Conservation (phyloP, 1,140 invertebrate genomes). For the Whitmania pigra region DNA sequence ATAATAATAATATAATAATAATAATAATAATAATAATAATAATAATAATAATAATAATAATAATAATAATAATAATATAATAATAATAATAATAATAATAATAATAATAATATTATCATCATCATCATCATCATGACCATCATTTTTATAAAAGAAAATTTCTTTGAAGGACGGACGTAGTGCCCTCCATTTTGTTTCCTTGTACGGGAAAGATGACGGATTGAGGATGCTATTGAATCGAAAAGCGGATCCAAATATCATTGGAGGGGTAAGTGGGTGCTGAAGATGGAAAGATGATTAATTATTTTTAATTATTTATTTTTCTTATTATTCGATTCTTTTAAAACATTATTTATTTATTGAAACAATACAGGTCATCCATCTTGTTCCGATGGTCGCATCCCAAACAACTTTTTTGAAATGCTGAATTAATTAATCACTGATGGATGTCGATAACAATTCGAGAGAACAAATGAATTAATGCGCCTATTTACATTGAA, state of each 20-base stretch:
- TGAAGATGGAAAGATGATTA: not conserved
- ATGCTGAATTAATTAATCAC: not conserved
- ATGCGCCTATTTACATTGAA: not conserved
- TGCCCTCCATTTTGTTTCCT: slow-evolving; percentile 77
- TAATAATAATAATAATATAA: not conserved
- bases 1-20: too few species aligned
- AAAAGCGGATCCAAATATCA: slow-evolving; percentile 75
- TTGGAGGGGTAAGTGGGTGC: slow-evolving; percentile 68
- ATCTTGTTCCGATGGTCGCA: too few species aligned
- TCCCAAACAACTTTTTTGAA: too few species aligned
- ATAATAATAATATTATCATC: not conserved
- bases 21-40: too few species aligned
- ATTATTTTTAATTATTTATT: too few species aligned
- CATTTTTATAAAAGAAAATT: not conserved
- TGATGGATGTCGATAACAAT: too few species aligned
- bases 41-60: not conserved
- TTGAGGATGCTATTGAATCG: slow-evolving; percentile 75
- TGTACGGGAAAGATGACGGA: slow-evolving; percentile 85
- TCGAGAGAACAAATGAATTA: not conserved
- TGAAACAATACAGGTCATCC: too few species aligned
- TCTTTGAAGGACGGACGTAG: slow-evolving; percentile 80
- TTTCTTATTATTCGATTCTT: too few species aligned
- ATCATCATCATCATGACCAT: not conserved
- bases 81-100: not conserved
- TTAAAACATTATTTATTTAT: too few species aligned